phyloP scores from a whole-genome alignment of 2,888 invertebrate genomes.

The Chironomus tentans region DNA sequence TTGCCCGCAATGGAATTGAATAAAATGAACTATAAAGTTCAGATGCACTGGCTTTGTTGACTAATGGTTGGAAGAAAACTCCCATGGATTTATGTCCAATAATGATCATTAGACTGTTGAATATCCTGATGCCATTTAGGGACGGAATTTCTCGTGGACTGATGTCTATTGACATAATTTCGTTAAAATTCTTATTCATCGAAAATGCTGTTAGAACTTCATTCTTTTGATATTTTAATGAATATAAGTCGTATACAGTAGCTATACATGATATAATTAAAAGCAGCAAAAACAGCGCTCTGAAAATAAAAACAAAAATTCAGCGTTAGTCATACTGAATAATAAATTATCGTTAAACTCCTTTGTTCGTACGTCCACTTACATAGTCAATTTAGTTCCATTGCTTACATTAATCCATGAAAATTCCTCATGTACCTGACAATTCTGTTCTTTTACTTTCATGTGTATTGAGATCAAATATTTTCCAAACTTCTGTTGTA shows the following conservation, averaged over 20 bases:
- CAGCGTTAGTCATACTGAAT: too few species aligned
- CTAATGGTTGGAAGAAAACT: not conserved
- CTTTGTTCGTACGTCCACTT: constrained; percentile 28
- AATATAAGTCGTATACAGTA: not conserved
- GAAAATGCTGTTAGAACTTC: constrained; percentile 47
- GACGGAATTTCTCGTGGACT: constrained; percentile 45
- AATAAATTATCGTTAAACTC: not conserved
- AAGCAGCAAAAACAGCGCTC: not conserved
- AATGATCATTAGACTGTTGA: constrained; percentile 47
- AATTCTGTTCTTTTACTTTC: constrained; percentile 47
- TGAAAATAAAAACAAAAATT: not conserved
- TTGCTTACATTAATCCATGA: constrained; percentile 4
- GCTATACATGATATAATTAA: not conserved
- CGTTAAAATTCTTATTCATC: constrained; percentile 44
- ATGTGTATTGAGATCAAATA: constrained; percentile 45
- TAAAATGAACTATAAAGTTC: not conserved
- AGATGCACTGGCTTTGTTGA: not conserved
- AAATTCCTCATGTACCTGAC: constrained; percentile 42
- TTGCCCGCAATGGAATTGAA: constrained; percentile 39
- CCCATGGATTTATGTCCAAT: not conserved
- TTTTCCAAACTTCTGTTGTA: constrained; percentile 40
- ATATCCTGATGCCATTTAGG: constrained; percentile 49
- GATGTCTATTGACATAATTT: constrained; percentile 42
- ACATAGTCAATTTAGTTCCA: constrained; percentile 41
- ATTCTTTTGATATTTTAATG: constrained; percentile 27